Evolutionary conservation across 2,797 vertebrate species (phyloP), one percentile per base, ranked within the genome.

Genomic region (Syncerus caffer): DNA sequence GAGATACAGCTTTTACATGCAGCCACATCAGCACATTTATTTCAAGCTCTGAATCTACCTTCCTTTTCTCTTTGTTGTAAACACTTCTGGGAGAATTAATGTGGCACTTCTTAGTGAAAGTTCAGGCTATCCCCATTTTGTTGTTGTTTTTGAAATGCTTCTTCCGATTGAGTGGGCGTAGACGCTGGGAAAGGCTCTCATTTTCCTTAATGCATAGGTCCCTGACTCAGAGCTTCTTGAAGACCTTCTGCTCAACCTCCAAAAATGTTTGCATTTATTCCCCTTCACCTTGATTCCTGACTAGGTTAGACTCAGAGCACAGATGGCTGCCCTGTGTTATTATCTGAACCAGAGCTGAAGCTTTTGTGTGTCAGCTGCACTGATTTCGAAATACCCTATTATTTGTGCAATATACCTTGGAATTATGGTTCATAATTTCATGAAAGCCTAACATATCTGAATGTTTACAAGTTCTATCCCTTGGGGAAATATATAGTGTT

Each of bases 401-500:
- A 98, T 90, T 95, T 98, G 96, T 97, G 94, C 93, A 97, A 89
- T 95, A 93, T 95, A 90, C 92, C 97, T 98, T 84, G 78, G 96
- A 97, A 97, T 97, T 98, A 94, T 8, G 29, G 80, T 82, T 94
- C 92, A 96, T 90, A 96, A 96, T 96, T 95, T 97, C 97, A 95
- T 93, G 97, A 98, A 97, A 98, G 97, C 71, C 92, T 97, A 96
- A 97, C 91, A 51, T 62, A 98, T 91, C 95, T 71, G 96, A 92
- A 96, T 98, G 98, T 98, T 98, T 98, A 96, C 96, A 97, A 91
- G 95, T 96, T 98, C 93, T 97, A 96, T 98, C 90, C 93, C 93
- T 98, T 88, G 88, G 97, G 98, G 95, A 98, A 97, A 96, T 96
- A 74, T 31, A 93, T 96, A 31, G 25, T 92, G 97, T 55, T 98